Base-by-base conservation (phyloP, 1,140 invertebrate genomes). In the Reticulitermes speratus region DNA sequence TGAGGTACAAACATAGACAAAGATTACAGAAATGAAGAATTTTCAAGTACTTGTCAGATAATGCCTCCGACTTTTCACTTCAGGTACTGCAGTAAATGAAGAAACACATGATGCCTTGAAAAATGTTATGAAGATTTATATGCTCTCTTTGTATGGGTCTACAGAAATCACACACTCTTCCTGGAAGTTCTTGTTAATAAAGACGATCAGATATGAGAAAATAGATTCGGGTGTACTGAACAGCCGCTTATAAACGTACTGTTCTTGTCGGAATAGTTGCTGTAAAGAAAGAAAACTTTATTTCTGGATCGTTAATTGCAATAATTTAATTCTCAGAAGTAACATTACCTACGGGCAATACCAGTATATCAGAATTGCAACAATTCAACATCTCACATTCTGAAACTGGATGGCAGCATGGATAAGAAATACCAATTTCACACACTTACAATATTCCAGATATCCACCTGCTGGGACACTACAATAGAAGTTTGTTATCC, bases 261-360 rank as follows among this genome's bases (percentile, higher is more conserved):
- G 59, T 12, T 65, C 59, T 75, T 75, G 65, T 75, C 2, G 65
- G 65, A 75, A 75, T 11, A 75, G 65, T 30, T 30, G 65, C 65
- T 30, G n/a, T 75, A 75, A 75, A 30, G 65, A 75, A 75, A 75
- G 25, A 75, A 75, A 75, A 25, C 65, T 75, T 75, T 75, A 75
- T n/a, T 75, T 75, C 65, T n/a, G 65, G 7, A 75, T 75, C 65
- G 65, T 75, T 75, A 75, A 75, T 30, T 75, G 65, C 65, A 75
- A 75, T 75, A 75, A 75, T 75, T 75, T 75, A 75, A 75, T 75
- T 75, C 65, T 75, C 65, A 25, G 65, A 75, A 75, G 65, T 75
- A 75, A 75, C 65, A 75, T 75, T 75, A 7, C n/a, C 65, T 75
- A 75, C 65, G n/a, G 65, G 65, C 65, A 75, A 75, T 75, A 75